Evolutionary conservation across 2,888 invertebrate species (phyloP).

Genomic region (Cyaniris semiargus): DNA sequence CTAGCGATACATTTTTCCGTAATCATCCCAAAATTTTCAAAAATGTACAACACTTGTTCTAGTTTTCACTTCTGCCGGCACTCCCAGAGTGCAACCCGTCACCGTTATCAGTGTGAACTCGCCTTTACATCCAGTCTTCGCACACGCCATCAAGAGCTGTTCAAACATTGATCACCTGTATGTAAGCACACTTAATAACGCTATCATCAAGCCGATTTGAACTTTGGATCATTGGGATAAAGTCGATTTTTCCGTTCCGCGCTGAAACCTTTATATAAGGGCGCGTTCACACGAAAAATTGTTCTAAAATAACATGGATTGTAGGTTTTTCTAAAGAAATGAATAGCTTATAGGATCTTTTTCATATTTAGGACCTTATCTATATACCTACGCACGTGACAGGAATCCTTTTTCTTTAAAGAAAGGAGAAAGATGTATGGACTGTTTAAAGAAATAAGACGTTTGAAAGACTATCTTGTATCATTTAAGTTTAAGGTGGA

Average conservation of each 20-base stretch:
- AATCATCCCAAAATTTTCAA: no score
- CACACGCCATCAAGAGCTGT: constrained; percentile 34
- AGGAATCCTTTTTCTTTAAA: not conserved
- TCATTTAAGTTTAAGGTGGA: no score
- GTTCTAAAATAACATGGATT: constrained; percentile 25
- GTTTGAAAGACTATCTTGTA: no score
- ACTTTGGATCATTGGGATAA: not conserved
- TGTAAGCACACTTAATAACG: constrained; percentile 26
- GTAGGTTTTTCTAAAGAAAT: constrained; percentile 20
- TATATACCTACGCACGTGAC: not conserved
- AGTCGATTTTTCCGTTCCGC: not conserved
- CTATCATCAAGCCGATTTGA: not conserved
- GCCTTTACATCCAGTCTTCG: constrained; percentile 33
- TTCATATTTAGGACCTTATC: constrained; percentile 4
- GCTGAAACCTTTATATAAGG: constrained; percentile 19
- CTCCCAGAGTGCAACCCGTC: no score
- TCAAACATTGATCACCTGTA: constrained; percentile 38
- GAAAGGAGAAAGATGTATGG: no score
- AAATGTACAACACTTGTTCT: no score
- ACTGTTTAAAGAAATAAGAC: no score
- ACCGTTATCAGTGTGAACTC: not conserved
- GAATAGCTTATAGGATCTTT: constrained; percentile 19
- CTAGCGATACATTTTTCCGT: no score
- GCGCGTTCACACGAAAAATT: constrained; percentile 33
- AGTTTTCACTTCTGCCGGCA: no score